Percentiles rank a stretch among this genome's conserved stretches.
Conservation (phyloP, 2,797 vertebrate genomes). For the Fringilla coelebs region DNA sequence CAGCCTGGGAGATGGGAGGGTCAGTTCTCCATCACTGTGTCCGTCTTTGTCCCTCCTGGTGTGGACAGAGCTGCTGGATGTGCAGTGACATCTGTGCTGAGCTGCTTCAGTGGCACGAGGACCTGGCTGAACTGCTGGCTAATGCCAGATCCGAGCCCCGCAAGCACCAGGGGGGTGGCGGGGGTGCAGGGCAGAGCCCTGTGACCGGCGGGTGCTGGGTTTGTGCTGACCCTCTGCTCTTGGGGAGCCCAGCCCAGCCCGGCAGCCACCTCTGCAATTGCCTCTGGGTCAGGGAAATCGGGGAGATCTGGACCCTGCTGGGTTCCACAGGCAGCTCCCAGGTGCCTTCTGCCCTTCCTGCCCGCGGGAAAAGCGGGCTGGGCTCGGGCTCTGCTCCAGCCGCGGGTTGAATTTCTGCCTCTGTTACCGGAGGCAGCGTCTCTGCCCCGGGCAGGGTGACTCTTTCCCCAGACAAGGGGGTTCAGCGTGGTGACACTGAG, state of each 20-base stretch:
- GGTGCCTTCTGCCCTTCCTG: not conserved
- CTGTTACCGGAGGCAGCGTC: not conserved
- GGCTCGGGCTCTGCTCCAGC: not conserved
- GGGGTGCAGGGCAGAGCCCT: not conserved
- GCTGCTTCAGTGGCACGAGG: too few species aligned
- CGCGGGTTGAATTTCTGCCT: not conserved
- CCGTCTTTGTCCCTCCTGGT: not conserved
- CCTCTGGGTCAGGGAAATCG: not conserved
- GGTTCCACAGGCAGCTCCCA: not conserved
- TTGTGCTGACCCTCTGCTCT: not conserved
- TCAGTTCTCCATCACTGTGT: accelerated
- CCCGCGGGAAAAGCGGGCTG: accelerated
- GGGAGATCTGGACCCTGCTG: not conserved
- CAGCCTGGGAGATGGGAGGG: not conserved
- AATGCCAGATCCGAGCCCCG: not conserved
- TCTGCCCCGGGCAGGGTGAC: not conserved
- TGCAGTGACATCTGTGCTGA: not conserved
- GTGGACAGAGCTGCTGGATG: not conserved
- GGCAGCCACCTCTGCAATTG: accelerated
- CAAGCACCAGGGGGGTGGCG: accelerated
- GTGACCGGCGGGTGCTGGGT: accelerated
- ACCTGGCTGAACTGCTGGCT: not conserved
- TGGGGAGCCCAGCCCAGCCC: not conserved
- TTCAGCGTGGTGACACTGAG: not conserved
- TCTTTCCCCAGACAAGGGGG: not conserved